Evolutionary conservation across 2,888 invertebrate genomes (phyloP).

Genomic region (Tribolium freemani): DNA sequence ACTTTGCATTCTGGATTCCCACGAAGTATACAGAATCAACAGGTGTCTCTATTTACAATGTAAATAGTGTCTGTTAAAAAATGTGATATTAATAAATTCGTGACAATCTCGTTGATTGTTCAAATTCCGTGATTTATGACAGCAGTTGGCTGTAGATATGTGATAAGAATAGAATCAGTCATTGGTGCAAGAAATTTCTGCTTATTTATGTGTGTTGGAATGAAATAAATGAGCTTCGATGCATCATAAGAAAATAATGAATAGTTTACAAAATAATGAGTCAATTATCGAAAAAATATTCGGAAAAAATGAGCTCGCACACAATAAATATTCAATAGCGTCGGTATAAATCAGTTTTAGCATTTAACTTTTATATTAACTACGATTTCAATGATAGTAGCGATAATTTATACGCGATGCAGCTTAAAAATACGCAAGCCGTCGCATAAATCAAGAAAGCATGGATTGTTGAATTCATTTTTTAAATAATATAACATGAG

Average conservation of each 20-base stretch:
- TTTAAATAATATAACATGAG: conserved; percentile 50
- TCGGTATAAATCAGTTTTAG: conserved; percentile 44
- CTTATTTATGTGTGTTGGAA: neutral
- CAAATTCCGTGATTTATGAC: conserved; percentile 14
- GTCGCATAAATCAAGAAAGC: conserved; percentile 49
- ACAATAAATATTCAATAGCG: conserved; percentile 42
- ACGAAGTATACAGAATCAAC: conserved; percentile 32
- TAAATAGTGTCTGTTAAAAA: conserved; percentile 5
- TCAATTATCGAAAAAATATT: conserved; percentile 38
- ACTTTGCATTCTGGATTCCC: conserved; percentile 28
- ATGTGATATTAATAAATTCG: conserved; percentile 35
- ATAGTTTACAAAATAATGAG: conserved; percentile 41
- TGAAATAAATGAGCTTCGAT: conserved; percentile 30
- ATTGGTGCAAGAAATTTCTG: too few species aligned
- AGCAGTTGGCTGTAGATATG: neutral
- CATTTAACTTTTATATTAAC: conserved; percentile 48
- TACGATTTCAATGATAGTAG: conserved; percentile 48
- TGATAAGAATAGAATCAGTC: too few species aligned
- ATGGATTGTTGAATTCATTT: conserved; percentile 49
- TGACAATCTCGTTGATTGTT: conserved; percentile 33
- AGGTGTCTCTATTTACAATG: conserved; percentile 35
- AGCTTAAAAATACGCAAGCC: conserved; percentile 46
- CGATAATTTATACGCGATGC: conserved; percentile 48
- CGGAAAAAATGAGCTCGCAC: conserved; percentile 27
- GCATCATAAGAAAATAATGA: conserved; percentile 31